Evolutionary conservation across 2,888 invertebrate species (phyloP), one percentile per base, ranked within the genome.

Genomic region (Ennomos erosarius): DNA sequence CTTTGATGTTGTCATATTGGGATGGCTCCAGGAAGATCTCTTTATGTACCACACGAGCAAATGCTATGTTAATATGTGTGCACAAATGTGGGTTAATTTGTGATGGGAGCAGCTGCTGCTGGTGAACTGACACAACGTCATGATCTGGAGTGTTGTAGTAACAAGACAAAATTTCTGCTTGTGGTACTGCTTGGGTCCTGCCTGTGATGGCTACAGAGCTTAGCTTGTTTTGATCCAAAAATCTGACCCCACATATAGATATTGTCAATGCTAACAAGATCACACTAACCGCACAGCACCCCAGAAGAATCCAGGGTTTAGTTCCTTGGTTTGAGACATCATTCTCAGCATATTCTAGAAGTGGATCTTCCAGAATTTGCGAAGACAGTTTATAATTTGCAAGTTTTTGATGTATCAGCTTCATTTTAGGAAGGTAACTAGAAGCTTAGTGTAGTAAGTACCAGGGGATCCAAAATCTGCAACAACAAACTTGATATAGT

Each of bases 51-150:
- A 98, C 90, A 59, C 82, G 80, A 16, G 95, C 96, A 88, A 96
- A 96, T 43, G 96, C 97, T 56, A 97, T 87, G 80, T 96, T 96
- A 61, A 98, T 94, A 84, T 98, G 98, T 1, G 97, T 97, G 81
- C 98, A 98, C 56, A 98, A 88, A 71, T 93, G 83, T 26, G 96
- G 94, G 76, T 96, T 94, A 35, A 97, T 93, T 70, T 93, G 85
- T 37, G 85, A 76, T 8, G 95, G 94, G 73, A 85, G 78, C 53
- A 96, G 84, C 64, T 84, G 78, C 53, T 95, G 84, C 64, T 84
- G 59, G 6, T 34, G 77, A n/a, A 56, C 51, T 9, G 55, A 5
- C 10, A 12, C 59, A 62, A 81, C 79, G 53, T 74, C 72, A 55
- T 66, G 71, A 5, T 40, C 34, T 10, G 95, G 94, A 61, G 94